Evolutionary conservation across 2,113 vertebrate species (phyloP).

Genomic region (Leucopsar rothschildi): DNA sequence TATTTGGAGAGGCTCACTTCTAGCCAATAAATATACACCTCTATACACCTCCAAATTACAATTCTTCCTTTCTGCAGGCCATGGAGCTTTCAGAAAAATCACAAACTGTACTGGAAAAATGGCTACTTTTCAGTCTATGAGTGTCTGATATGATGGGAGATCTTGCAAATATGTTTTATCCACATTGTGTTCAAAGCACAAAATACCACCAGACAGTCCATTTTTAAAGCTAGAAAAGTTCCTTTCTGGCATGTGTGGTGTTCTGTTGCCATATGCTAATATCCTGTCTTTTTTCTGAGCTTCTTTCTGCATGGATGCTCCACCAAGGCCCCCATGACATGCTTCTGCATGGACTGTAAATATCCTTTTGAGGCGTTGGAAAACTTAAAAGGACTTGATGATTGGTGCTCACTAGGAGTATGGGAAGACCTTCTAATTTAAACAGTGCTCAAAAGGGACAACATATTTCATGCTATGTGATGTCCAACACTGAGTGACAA

Average conservation of each 20-base stretch:
- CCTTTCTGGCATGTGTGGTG: neutral
- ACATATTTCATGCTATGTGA: neutral
- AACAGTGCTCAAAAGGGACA: neutral
- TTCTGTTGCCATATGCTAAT: constrained; percentile 51
- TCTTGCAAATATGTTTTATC: neutral
- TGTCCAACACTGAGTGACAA: neutral
- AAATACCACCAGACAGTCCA: neutral
- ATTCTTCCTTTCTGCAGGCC: neutral
- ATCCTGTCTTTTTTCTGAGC: constrained; percentile 24
- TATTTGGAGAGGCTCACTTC: neutral
- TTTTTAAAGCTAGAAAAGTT: constrained; percentile 12
- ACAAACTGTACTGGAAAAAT: neutral
- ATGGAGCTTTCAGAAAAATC: neutral
- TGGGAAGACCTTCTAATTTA: constrained; percentile 21
- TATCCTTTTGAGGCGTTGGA: neutral
- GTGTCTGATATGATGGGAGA: neutral
- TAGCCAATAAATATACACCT: neutral
- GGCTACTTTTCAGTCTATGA: neutral
- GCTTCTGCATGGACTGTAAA: neutral
- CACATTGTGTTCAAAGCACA: neutral
- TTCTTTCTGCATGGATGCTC: constrained; percentile 33
- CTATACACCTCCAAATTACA: neutral
- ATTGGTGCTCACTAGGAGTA: neutral
- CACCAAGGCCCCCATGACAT: neutral
- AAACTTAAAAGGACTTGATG: neutral